These are phyloP conservation scores for Brienomyrus longianalis DNA, from an alignment of 2,113 vertebrate species.

Conservation along the genomic window DNA sequence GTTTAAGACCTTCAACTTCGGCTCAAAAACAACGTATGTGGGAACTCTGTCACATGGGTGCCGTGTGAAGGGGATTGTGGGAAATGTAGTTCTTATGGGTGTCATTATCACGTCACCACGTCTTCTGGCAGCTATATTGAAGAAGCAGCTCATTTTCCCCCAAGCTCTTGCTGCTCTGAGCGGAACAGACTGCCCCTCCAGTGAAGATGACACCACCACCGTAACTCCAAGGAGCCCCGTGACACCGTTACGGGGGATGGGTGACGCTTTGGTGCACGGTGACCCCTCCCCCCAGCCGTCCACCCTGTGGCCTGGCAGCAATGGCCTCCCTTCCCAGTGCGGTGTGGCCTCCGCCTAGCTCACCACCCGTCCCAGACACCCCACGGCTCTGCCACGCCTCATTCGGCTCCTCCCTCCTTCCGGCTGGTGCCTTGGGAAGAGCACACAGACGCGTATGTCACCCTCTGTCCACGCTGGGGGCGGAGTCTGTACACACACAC, in stretches of 20 bases:
- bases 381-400: constrained; percentile 42
- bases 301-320: not conserved
- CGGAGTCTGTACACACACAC: not conserved
- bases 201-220: not conserved
- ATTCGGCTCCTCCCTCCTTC: constrained; percentile 72
- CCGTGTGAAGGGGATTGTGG: not conserved
- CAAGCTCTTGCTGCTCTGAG: not conserved
- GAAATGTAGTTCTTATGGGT: not conserved
- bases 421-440: constrained; percentile 70
- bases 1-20: not conserved
- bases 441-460: not conserved
- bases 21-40: not conserved
- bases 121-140: not conserved
- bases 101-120: not conserved
- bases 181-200: not conserved
- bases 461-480: not conserved
- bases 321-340: not conserved
- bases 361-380: not conserved
- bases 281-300: not conserved
- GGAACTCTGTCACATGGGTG: not conserved
- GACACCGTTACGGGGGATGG: not conserved
- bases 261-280: not conserved
- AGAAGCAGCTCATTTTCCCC: not conserved
- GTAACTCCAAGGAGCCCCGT: not conserved
- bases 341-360: not conserved